phyloP scores from a whole-genome alignment of 2,888 invertebrate species.

The Synergus japonicus region DNA sequence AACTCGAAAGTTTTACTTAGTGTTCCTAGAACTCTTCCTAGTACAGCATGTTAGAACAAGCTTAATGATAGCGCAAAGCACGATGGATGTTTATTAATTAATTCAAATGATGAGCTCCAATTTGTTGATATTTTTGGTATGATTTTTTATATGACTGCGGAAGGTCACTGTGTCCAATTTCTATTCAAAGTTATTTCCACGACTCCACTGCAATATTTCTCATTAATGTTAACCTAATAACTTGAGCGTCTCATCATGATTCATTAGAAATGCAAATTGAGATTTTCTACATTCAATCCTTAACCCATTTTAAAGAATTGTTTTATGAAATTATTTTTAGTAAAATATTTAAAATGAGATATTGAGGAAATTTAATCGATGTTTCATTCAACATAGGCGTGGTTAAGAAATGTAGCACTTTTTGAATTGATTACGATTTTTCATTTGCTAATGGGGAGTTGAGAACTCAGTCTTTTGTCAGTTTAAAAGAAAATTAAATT shows the following conservation, averaged over 20 bases:
- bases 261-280: constrained; percentile 15
- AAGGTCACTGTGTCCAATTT: constrained; percentile 6
- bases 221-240: constrained; percentile 13
- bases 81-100: constrained; percentile 29
- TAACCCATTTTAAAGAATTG: constrained; percentile 11
- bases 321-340: neutral
- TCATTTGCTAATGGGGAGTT: neutral
- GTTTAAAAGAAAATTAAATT: neutral
- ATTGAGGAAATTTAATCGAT: no score
- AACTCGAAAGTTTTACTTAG: constrained; percentile 6
- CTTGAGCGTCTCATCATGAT: neutral
- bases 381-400: no score
- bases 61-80: constrained; percentile 34
- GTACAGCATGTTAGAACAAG: constrained; percentile 36
- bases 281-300: constrained; percentile 24
- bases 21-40: constrained; percentile 10
- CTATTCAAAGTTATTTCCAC: neutral
- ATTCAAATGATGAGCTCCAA: neutral
- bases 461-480: neutral
- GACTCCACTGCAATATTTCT: neutral
- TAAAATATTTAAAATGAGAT: no score
- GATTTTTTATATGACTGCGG: neutral
- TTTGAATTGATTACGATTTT: neutral
- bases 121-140: neutral
- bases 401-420: neutral